Evolutionary conservation across 2,113 vertebrate species (phyloP), one percentile per base, ranked within the genome.

Genomic region (Nannobrachium achirus): DNA sequence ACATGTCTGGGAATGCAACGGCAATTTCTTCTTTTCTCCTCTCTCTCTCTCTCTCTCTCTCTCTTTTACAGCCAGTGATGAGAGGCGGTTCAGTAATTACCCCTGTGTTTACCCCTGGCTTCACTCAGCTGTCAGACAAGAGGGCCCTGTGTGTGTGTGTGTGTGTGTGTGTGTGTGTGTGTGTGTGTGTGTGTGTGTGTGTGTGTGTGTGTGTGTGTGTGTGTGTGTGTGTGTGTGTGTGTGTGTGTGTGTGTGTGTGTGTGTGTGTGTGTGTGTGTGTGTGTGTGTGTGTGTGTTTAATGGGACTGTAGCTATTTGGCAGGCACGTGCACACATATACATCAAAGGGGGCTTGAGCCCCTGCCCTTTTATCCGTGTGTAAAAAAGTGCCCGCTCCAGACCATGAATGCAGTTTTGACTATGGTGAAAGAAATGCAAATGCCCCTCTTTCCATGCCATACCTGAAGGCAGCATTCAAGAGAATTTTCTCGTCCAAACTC

Each of bases 71-170:
- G 66, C 14, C 61, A 15, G 40, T 81, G 67, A 73, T 39, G 40
- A 19, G 25, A 52, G 15, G 38, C 11, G 56, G 46, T 58, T 42
- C 49, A 33, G 63, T 79, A 76, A 85, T 85, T 78, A 78, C 70
- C 72, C 67, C 45, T 38, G 63, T 70, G 56, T 82, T 80, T 80
- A 71, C 60, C 63, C 62, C 70, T 6, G 39, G 56, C 79, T 80
- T 68, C 80, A 70, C 20, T 73, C 69, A 67, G 49, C 68, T 85
- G 84, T 86, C 78, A 69, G 69, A 63, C 56, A 56, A 59, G 6
- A 20, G 10, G 5, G 33, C 10, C 45, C 4, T 40, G 6, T 40
- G 33, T 39, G 48, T 53, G 57, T 63, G 15, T 49, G 42, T 61
- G 49, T 51, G 61, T 19, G 10, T 13, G 52, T 25, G 19, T 25